Percentiles rank a stretch among this genome's conserved stretches.
Conservation (phyloP, 2,888 invertebrate species). For the Resseliella maxima region DNA sequence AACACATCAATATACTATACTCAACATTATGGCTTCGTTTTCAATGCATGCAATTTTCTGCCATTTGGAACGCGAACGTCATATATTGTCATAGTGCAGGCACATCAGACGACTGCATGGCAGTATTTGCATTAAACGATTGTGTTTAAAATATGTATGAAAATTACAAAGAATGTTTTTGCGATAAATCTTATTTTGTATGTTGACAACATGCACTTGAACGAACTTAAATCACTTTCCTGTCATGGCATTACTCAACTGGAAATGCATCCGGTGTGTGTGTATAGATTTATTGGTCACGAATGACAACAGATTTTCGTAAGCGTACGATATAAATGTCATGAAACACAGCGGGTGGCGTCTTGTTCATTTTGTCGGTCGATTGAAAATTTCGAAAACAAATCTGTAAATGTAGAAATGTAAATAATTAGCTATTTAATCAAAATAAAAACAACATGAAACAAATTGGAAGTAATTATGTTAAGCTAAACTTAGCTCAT, state of each 20-base stretch:
- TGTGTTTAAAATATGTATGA: background rate
- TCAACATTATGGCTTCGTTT: background rate
- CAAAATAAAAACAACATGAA: conserved; percentile 5
- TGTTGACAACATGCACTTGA: conserved; percentile 38
- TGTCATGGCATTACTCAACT: conserved; percentile 22
- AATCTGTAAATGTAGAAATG: conserved; percentile 14
- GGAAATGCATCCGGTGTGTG: conserved; percentile 47
- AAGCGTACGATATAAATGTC: background rate
- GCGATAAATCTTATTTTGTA: conserved; percentile 7
- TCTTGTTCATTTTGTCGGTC: background rate
- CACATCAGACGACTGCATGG: background rate
- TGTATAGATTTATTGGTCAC: conserved; percentile 38
- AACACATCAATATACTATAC: too few relatives aligned
- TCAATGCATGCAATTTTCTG: background rate
- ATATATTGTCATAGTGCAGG: background rate
- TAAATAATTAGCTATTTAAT: conserved; percentile 42
- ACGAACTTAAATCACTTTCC: background rate
- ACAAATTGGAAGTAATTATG: conserved; percentile 35
- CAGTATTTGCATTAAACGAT: background rate
- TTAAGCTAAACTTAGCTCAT: background rate
- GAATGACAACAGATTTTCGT: background rate
- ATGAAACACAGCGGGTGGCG: background rate
- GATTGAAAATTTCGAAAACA: background rate
- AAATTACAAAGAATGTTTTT: conserved; percentile 10
- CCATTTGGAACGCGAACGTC: background rate